Evolutionary conservation across 2,113 vertebrate genomes (phyloP).

Genomic region (Lycaon pictus): DNA sequence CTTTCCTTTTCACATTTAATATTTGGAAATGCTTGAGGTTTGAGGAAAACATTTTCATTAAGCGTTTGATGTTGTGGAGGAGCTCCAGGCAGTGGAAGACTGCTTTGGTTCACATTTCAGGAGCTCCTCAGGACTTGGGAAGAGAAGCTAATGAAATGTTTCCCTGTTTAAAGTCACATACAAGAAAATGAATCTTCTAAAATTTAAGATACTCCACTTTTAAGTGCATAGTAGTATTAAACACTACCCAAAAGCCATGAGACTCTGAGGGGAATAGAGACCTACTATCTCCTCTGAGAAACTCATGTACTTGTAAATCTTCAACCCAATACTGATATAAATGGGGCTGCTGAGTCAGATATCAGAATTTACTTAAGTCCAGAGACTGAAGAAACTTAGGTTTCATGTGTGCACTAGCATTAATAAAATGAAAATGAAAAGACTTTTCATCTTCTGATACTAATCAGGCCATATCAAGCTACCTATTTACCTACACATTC

Average conservation of each 20-base stretch:
- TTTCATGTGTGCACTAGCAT: neutral
- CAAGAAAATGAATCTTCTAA: slow-evolving; percentile 80
- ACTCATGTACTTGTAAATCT: slow-evolving; percentile 45
- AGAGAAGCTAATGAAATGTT: slow-evolving; percentile 82
- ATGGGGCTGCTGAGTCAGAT: slow-evolving; percentile 47
- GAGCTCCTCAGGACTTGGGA: slow-evolving; percentile 82
- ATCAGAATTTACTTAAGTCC: slow-evolving; percentile 24
- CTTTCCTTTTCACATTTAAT: slow-evolving; percentile 81
- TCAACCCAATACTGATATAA: neutral
- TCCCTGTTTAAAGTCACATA: slow-evolving; percentile 82
- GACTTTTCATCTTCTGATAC: neutral
- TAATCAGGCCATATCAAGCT: neutral
- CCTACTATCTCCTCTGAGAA: neutral
- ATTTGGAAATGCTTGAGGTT: slow-evolving; percentile 86
- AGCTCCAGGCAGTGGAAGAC: slow-evolving; percentile 84
- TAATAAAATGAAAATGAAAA: slow-evolving; percentile 25
- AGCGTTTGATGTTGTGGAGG: slow-evolving; percentile 85
- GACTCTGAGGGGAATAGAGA: slow-evolving; percentile 38
- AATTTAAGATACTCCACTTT: slow-evolving; percentile 81
- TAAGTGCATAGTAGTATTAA: slow-evolving; percentile 79
- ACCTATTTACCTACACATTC: neutral
- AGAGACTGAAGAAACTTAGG: neutral
- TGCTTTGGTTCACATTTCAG: slow-evolving; percentile 82
- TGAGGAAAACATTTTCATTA: slow-evolving; percentile 85
- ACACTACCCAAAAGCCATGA: slow-evolving; percentile 51